Evolutionary conservation across 2,888 invertebrate species (phyloP), one percentile per base, ranked within the genome.

Genomic region (Stenolophus ochropezus): DNA sequence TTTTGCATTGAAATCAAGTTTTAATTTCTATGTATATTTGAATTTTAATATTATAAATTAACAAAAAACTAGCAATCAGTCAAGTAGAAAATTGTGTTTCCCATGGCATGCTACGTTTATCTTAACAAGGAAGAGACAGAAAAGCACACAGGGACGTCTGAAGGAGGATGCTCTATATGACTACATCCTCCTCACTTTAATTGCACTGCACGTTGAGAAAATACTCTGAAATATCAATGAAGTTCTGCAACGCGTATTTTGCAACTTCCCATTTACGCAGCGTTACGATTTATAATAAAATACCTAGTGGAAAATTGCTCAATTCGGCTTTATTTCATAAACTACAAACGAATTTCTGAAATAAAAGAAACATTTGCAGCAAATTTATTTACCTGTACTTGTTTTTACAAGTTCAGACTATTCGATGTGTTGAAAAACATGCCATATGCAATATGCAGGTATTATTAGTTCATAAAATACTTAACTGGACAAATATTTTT

Each of bases 81-180:
- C 51, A 75, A 53, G 75, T 75, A 25, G 75, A 75, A 75, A 75
- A 75, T 75, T 75, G 73, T 21, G 51, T 73, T 73, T 73, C 73
- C 73, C 49, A 71, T 42, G 47, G 14, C 23, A 69, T 8, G 61
- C 61, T 23, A 14, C n/a, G n/a, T 61, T 61, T 61, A 61, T 25
- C 61, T 56, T 61, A 61, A 61, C 61, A 25, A 61, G 61, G 61
- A 61, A 61, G 61, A 61, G 61, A 61, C 61, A 61, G 61, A 61
- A 58, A 61, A 61, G 23, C 61, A 25, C 8, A 23, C 61, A 61
- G 61, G 61, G 61, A 61, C 61, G 61, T 25, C 61, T 25, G n/a
- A 61, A 61, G 61, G 61, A 61, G 61, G 61, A 61, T 23, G 61
- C 25, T 61, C 61, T 61, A 61, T 61, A 61, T 61, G 61, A 61